phyloP scores from a whole-genome alignment of 2,797 vertebrate genomes.

The Taeniopygia guttata region DNA sequence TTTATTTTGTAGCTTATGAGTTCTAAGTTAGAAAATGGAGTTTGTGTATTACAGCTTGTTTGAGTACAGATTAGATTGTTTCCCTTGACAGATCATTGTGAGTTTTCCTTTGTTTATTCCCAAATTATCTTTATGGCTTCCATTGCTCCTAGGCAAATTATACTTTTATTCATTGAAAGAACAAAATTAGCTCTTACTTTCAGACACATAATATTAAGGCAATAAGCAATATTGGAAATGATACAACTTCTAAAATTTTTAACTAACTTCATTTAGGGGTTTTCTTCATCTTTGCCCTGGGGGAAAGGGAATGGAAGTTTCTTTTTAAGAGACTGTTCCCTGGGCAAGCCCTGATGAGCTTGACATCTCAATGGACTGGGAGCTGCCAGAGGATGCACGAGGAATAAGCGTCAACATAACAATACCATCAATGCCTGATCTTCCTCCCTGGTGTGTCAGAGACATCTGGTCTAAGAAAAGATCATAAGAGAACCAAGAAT shows the following conservation, averaged over 20 bases:
- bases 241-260: neutral
- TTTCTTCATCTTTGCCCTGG: accelerated
- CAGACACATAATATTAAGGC: neutral
- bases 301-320: neutral
- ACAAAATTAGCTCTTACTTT: neutral
- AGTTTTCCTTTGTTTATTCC: neutral
- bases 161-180: neutral
- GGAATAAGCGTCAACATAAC: neutral
- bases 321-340: neutral
- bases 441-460: neutral
- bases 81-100: neutral
- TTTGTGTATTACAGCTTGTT: neutral
- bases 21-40: neutral
- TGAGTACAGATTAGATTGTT: neutral
- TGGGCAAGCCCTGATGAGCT: neutral
- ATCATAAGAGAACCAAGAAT: neutral
- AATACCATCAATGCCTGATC: accelerated
- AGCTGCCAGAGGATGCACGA: neutral
- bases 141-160: neutral
- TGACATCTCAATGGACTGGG: neutral
- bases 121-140: neutral
- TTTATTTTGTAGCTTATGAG: neutral
- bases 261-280: neutral
- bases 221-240: neutral
- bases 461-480: neutral